phyloP scores from a whole-genome alignment of 1,140 invertebrate species.

The Drosophila asahinai region DNA sequence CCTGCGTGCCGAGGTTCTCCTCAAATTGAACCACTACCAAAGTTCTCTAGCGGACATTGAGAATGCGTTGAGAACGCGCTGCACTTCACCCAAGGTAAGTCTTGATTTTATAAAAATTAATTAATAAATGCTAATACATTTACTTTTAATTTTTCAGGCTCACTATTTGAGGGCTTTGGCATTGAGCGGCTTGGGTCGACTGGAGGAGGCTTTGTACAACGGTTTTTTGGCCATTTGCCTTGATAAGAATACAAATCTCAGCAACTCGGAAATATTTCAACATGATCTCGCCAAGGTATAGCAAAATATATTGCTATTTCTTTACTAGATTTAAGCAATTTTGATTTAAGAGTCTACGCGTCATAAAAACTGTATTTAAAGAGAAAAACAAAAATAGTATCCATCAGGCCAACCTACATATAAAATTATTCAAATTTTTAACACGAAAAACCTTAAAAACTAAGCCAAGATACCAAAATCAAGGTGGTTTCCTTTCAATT shows the following conservation, averaged over 20 bases:
- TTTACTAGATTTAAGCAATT: background rate
- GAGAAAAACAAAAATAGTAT: background rate
- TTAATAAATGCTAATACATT: background rate
- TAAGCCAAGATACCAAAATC: too few relatives aligned
- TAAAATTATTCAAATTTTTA: background rate
- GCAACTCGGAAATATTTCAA: conserved; percentile 83
- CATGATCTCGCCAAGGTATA: conserved; percentile 84
- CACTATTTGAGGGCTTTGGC: conserved; percentile 89
- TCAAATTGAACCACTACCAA: conserved; percentile 88
- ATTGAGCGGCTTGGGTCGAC: conserved; percentile 87
- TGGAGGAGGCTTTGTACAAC: conserved; percentile 89
- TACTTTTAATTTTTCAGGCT: conserved; percentile 85
- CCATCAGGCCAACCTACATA: too few relatives aligned
- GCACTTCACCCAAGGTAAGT: conserved; percentile 91
- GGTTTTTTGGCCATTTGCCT: conserved; percentile 86
- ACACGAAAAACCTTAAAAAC: background rate
- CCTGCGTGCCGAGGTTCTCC: conserved; percentile 89
- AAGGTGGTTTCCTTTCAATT: background rate
- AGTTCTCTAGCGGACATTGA: conserved; percentile 91
- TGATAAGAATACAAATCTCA: conserved; percentile 82
- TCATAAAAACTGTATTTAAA: background rate
- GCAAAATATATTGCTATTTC: background rate
- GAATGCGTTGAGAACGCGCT: conserved; percentile 88
- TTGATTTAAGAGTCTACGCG: background rate
- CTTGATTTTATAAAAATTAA: background rate